Conservation (phyloP, 2,113 vertebrate species). For the Todiramphus saurophagus region DNA sequence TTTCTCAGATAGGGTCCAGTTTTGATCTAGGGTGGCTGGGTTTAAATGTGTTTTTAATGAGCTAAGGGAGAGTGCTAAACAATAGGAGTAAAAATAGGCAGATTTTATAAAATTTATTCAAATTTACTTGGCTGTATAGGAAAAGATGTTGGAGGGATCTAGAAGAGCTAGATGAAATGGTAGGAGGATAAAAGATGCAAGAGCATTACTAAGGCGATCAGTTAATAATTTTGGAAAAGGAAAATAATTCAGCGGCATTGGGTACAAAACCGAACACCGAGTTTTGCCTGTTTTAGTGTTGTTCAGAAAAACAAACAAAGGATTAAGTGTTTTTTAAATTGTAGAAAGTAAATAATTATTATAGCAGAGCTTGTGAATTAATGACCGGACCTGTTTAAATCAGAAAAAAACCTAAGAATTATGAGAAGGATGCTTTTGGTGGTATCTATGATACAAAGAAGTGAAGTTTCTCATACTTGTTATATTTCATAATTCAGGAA, state of each 20-base stretch:
- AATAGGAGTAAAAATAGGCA: background rate
- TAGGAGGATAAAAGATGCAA: background rate
- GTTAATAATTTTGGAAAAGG: background rate
- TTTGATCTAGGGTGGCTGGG: background rate
- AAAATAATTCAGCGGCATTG: background rate
- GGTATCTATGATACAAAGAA: background rate
- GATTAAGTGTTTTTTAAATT: background rate
- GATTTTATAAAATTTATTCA: background rate
- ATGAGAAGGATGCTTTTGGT: background rate
- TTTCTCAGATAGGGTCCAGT: background rate
- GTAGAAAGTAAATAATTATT: background rate
- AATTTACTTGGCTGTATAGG: background rate
- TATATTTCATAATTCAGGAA: background rate
- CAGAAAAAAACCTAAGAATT: accelerated
- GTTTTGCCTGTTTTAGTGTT: background rate
- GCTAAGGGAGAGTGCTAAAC: background rate
- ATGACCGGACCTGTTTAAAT: background rate
- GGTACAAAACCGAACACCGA: background rate
- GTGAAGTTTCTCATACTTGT: background rate
- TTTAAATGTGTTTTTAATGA: background rate
- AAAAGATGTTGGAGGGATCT: background rate
- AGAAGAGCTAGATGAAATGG: background rate
- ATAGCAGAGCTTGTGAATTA: background rate
- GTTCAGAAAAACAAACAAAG: background rate
- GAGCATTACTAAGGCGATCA: background rate